Base-by-base conservation (phyloP, 2,888 invertebrate genomes). In the Halictus ligatus region DNA sequence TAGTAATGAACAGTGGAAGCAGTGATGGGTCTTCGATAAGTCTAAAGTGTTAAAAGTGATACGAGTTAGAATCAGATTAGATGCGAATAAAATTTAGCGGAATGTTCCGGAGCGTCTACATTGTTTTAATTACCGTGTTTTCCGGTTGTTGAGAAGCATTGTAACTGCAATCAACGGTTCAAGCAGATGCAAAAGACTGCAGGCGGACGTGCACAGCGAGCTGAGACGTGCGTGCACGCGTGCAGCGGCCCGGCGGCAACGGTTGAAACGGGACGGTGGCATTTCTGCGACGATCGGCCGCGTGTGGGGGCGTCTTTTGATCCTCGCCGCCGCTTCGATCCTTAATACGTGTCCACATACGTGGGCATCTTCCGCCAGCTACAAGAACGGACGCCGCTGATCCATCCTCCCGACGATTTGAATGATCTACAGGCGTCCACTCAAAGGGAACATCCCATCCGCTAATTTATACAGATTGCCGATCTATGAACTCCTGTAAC, bases 251-350 rank as follows among this genome's bases (percentile, higher is more conserved):
- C 35, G 71, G n/a, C 50, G 83, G 79, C 84, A 73, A 83, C 83
- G 79, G 87, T 82, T 82, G 86, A 85, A 89, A 86, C 87, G 89
- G 84, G 87, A 89, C 89, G 84, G 86, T 90, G 78, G 90, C 88
- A 90, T 91, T 85, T 91, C 86, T 87, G 83, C 84, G 85, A 83
- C 69, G 79, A 86, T 80, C 80, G 54, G 72, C 83, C 81, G 78
- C 82, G 88, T 81, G 89, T 91, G 88, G 88, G 88, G 88, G 89
- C 87, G 88, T 88, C 86, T 79, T 92, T 92, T 92, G 92, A 92
- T 92, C 83, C 81, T 87, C 67, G 83, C 90, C 92, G 92, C 83
- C 81, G 58, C 46, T 82, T 80, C 89, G 83, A 83, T 79, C 80
- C 54, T 77, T 46, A 58, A 80, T 74, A 71, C 64, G 29, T 71